phyloP scores from a whole-genome alignment of 2,113 vertebrate species.

The Lophotis ruficrista region DNA sequence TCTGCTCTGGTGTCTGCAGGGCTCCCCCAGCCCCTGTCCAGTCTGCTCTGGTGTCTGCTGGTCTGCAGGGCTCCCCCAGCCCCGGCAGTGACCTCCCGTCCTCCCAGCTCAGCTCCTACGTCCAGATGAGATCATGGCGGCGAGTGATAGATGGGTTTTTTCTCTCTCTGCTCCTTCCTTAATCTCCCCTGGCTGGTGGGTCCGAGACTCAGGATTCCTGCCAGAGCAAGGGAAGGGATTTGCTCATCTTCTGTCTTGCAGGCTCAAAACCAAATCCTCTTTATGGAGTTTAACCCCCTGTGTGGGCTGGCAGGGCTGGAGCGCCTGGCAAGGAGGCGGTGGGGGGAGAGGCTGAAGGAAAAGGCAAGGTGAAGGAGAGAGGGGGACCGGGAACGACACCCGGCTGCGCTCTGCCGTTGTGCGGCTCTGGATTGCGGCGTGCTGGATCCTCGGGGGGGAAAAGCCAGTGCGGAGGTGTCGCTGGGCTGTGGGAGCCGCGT shows the following conservation, averaged over 20 bases:
- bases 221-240: constrained; percentile 57
- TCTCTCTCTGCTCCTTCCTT: constrained; percentile 13
- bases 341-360: not conserved
- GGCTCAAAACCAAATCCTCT: constrained; percentile 63
- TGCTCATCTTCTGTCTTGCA: constrained; percentile 58
- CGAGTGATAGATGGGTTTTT: not conserved
- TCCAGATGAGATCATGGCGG: constrained; percentile 31
- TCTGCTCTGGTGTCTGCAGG: not conserved
- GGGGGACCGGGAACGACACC: rapidly evolving
- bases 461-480: rapidly evolving
- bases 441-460: not conserved
- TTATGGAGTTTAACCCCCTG: constrained; percentile 46
- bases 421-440: rapidly evolving
- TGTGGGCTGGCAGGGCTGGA: not conserved
- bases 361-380: not conserved
- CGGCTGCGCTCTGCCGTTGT: rapidly evolving
- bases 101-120: constrained; percentile 13
- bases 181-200: constrained; percentile 54
- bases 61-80: constrained; percentile 8
- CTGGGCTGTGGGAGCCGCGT: rapidly evolving
- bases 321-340: rapidly evolving
- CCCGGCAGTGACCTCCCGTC: constrained; percentile 6
- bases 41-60: not conserved
- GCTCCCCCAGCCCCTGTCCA: not conserved
- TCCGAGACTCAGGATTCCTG: constrained; percentile 58